phyloP scores from a whole-genome alignment of 2,797 vertebrate species.

The Carduelis carduelis region DNA sequence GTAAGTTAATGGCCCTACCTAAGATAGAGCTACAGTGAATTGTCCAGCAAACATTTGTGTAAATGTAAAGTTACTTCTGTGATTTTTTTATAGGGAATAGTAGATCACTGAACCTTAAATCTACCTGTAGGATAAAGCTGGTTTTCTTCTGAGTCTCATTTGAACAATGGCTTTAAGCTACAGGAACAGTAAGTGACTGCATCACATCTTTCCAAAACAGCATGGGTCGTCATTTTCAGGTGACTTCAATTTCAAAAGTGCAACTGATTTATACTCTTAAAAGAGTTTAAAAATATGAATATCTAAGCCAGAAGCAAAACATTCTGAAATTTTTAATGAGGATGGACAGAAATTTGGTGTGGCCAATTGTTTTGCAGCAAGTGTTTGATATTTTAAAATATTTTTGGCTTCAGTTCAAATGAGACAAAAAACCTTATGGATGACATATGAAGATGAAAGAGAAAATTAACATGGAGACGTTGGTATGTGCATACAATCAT shows the following conservation, averaged over 20 bases:
- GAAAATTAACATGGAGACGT: background rate
- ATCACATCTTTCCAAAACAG: background rate
- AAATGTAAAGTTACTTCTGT: background rate
- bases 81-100: background rate
- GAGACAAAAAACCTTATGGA: background rate
- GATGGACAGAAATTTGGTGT: background rate
- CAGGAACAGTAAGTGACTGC: background rate
- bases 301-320: background rate
- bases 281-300: background rate
- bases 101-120: background rate
- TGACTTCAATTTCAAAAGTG: background rate
- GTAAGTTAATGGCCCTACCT: background rate
- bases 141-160: background rate
- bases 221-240: background rate
- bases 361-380: background rate
- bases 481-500: background rate
- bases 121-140: background rate
- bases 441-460: background rate
- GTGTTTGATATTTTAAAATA: background rate
- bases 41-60: background rate
- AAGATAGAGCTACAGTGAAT: background rate
- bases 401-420: background rate
- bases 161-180: background rate
- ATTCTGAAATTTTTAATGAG: background rate
- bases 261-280: background rate